A percentile compares a stretch with the other conserved stretches of the same genome.
These are phyloP conservation scores for Solenopsis fugax DNA, from an alignment of 1,140 invertebrate genomes.

Conservation along the genomic window DNA sequence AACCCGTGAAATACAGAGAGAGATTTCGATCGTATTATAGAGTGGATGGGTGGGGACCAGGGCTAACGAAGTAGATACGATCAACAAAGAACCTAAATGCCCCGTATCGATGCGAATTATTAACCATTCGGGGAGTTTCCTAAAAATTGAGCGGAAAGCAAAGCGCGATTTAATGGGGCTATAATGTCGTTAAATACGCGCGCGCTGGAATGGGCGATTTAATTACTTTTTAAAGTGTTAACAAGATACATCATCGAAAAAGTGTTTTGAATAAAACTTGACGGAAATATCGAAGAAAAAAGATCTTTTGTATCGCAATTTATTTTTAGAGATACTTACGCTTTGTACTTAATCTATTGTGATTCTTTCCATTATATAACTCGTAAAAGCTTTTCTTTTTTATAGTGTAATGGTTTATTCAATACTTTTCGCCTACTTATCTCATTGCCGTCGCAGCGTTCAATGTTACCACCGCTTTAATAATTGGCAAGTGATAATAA, in stretches of 20 bases:
- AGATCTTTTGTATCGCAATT: slow-evolving; percentile 7
- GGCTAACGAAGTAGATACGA: slow-evolving; percentile 28
- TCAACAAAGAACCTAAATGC: slow-evolving; percentile 26
- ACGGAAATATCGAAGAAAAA: neutral
- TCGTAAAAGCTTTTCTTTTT: neutral
- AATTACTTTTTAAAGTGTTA: slow-evolving; percentile 33
- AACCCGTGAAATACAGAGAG: neutral
- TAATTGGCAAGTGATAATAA: neutral
- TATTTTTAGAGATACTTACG: neutral
- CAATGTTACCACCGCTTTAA: neutral
- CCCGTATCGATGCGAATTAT: slow-evolving; percentile 5
- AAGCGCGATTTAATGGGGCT: slow-evolving; percentile 17
- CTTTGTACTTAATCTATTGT: neutral
- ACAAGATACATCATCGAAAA: neutral
- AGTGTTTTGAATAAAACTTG: slow-evolving; percentile 15
- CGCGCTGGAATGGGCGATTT: slow-evolving; percentile 3
- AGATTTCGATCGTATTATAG: slow-evolving; percentile 16
- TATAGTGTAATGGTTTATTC: slow-evolving; percentile 19
- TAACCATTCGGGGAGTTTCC: slow-evolving; percentile 4
- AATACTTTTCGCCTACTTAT: neutral
- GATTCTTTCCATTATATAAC: neutral
- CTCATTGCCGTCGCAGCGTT: neutral
- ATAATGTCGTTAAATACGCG: slow-evolving; percentile 27
- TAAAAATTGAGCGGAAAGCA: slow-evolving; percentile 26
- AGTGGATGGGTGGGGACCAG: neutral